Conservation (phyloP, 2,888 invertebrate genomes). For the Stenodema calcarata region DNA sequence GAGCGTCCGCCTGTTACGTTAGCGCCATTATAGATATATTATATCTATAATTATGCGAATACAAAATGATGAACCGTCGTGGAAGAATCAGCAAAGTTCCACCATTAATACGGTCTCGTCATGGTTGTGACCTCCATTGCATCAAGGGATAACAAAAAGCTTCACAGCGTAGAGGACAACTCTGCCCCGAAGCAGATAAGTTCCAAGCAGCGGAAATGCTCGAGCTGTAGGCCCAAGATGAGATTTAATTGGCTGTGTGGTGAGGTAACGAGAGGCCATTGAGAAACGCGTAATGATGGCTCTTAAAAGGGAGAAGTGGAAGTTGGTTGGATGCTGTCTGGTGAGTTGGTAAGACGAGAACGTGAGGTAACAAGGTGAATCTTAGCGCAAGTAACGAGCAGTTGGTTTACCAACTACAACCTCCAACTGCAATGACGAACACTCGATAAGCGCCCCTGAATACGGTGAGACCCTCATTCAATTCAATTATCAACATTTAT, state of each 20-base stretch:
- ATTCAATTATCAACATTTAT: too few species aligned
- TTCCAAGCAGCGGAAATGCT: background rate
- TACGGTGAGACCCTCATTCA: too few species aligned
- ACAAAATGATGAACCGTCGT: too few species aligned
- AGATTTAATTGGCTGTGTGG: slow-evolving; percentile 45
- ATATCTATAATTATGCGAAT: too few species aligned
- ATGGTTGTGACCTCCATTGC: too few species aligned
- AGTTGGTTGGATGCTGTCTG: background rate
- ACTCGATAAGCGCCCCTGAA: background rate
- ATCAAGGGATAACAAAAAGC: too few species aligned
- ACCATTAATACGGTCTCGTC: too few species aligned
- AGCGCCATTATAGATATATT: too few species aligned
- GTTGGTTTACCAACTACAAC: background rate
- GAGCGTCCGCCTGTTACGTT: too few species aligned
- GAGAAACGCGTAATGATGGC: slow-evolving; percentile 43
- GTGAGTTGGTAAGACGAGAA: background rate
- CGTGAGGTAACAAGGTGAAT: background rate
- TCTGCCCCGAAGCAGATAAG: too few species aligned
- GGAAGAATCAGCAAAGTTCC: too few species aligned
- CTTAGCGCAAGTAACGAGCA: slow-evolving; percentile 9
- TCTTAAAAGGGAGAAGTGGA: slow-evolving; percentile 13
- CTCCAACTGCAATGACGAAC: background rate
- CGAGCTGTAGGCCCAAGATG: background rate
- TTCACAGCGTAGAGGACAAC: too few species aligned
- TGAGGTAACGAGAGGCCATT: slow-evolving; percentile 41